Conservation (phyloP, 2,113 vertebrate genomes). For the Nothobranchius kuhntae region DNA sequence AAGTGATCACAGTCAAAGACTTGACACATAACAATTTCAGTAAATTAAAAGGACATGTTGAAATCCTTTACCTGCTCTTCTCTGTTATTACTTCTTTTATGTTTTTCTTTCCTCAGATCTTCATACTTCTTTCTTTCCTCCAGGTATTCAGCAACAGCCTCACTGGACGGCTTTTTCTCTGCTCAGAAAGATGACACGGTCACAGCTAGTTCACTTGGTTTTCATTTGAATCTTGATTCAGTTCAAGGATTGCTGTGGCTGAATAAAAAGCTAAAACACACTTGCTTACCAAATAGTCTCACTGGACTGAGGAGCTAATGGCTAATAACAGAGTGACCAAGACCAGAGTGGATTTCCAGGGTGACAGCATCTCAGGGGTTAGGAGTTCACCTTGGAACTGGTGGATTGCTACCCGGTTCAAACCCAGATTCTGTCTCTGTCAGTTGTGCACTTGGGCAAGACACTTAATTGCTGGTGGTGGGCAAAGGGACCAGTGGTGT, state of each 20-base stretch:
- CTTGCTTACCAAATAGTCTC: background rate
- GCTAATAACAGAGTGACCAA: no score
- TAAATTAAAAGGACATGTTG: background rate
- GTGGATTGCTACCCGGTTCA: no score
- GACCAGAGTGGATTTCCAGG: no score
- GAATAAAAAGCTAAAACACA: constrained; percentile 2
- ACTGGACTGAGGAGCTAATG: no score
- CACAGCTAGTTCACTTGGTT: no score
- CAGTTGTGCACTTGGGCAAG: no score
- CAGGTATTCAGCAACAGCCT: constrained; percentile 90
- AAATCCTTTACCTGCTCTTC: constrained; percentile 65
- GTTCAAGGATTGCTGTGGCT: background rate
- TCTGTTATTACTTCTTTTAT: constrained; percentile 64
- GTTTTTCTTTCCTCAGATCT: constrained; percentile 77
- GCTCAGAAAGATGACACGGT: constrained; percentile 46
- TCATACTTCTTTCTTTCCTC: constrained; percentile 92
- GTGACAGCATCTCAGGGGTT: no score
- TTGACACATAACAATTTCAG: background rate
- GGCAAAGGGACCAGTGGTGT: no score
- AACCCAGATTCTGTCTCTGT: no score
- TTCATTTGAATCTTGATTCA: background rate
- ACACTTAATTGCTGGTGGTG: no score
- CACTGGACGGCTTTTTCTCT: constrained; percentile 77
- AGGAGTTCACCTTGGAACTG: no score
- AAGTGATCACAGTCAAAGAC: background rate